Base-by-base conservation (phyloP, 2,797 vertebrate species). In the Chloroceryle amazona region DNA sequence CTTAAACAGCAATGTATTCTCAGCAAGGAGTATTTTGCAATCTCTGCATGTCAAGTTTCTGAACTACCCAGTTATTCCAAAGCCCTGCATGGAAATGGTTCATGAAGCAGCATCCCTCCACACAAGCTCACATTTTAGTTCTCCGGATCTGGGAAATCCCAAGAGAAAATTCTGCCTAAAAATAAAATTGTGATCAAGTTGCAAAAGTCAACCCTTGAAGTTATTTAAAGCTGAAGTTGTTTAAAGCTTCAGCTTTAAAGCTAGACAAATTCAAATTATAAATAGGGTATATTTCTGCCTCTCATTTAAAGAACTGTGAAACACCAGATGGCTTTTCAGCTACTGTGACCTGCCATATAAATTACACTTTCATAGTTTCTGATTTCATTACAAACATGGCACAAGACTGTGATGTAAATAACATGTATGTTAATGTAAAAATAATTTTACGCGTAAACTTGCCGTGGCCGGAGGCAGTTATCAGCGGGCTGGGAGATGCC, bases 201-300 rank as follows among this genome's bases (percentile, higher is more conserved):
- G 22, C 78, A 92, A 86, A 86, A 80, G 19, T 33, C 46, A 46
- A n/a, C 18, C 37, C 23, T 66, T 62, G 58, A 46, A 61, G 52
- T 58, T 81, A 42, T 66, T 80, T 67, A 52, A 65, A 55, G 2
- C 31, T 44, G 8, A 54, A 61, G 42, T 42, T 51, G 42, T 66
- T 76, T 80, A 76, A 88, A 81, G 9, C 42, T 74, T 58, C 58
- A 93, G 74, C 55, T 93, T 94, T 93, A 91, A 87, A 75, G 51
- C 60, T 62, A 92, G 86, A 85, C 22, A 93, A 93, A 84, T 58
- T 81, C 58, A 81, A 66, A 84, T 89, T 63, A 84, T 51, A 94
- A 81, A 79, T 58, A 84, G 33, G 0, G 22, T 31, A 9, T 66
- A 66, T 65, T 79, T 89, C 49, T 79, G 49, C 19, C 81, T 84